A percentile compares a stretch with the other conserved stretches of the same genome.
These are phyloP conservation scores for Ammospiza caudacuta DNA, from an alignment of 2,113 vertebrate genomes.

Conservation along the genomic window DNA sequence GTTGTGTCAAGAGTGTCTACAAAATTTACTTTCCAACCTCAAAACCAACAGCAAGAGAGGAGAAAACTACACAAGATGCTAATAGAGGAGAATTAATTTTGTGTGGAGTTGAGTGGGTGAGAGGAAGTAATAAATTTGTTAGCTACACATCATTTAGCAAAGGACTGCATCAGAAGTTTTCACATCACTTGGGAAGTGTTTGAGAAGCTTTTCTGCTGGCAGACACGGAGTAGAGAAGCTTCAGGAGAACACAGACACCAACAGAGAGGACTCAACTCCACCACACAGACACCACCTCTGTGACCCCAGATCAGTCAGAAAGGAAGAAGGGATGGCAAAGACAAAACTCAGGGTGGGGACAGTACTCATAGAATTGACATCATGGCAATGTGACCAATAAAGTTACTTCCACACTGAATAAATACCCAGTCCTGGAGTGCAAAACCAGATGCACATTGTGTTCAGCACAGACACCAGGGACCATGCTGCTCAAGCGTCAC, in stretches of 20 bases:
- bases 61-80: background rate
- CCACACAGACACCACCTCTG: background rate
- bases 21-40: background rate
- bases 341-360: background rate
- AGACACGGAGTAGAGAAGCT: background rate
- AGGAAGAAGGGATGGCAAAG: background rate
- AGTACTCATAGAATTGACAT: background rate
- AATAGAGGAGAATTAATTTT: background rate
- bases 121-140: background rate
- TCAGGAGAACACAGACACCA: background rate
- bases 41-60: background rate
- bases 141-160: background rate
- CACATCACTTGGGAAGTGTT: background rate
- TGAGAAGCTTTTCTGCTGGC: background rate
- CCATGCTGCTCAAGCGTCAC: background rate
- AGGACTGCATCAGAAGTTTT: background rate
- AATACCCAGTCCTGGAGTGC: background rate
- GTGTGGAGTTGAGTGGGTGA: slow-evolving; percentile 1
- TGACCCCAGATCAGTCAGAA: background rate
- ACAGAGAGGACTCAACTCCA: background rate
- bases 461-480: background rate
- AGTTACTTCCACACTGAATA: background rate
- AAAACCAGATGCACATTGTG: background rate
- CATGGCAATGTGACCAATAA: background rate
- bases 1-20: background rate